Evolutionary conservation across 2,888 invertebrate species (phyloP).

Genomic region (Papilio elwesi): DNA sequence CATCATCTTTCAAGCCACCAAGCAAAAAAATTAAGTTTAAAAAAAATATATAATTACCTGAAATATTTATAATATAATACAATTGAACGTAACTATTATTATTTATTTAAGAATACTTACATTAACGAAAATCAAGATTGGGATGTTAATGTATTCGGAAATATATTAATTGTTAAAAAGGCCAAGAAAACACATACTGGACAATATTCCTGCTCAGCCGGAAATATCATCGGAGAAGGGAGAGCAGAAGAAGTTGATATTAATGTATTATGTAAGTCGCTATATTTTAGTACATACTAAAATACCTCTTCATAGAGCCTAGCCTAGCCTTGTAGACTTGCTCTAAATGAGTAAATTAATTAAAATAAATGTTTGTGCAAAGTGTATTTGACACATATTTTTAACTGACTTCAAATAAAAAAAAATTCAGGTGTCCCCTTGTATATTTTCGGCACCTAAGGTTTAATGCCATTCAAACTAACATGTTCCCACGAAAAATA

Average conservation of each 20-base stretch:
- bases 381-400: no score
- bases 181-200: slow-evolving; percentile 67
- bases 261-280: slow-evolving; percentile 69
- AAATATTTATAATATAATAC: no score
- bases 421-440: no score
- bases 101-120: slow-evolving; percentile 63
- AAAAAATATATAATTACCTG: no score
- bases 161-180: slow-evolving; percentile 63
- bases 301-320: no score
- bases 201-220: slow-evolving; percentile 71
- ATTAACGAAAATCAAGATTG: slow-evolving; percentile 66
- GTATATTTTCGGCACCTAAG: no score
- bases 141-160: slow-evolving; percentile 61
- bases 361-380: no score
- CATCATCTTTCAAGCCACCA: no score
- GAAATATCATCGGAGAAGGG: slow-evolving; percentile 69
- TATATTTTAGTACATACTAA: slow-evolving; percentile 21
- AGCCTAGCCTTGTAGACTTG: neutral
- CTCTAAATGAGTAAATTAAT: slow-evolving; percentile 10
- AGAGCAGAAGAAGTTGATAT: slow-evolving; percentile 65
- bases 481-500: no score
- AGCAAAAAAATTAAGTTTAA: no score
- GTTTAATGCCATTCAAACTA: no score
- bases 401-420: no score
- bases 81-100: neutral